Base-by-base conservation (phyloP, 2,113 vertebrate species). In the Hystrix brachyura region DNA sequence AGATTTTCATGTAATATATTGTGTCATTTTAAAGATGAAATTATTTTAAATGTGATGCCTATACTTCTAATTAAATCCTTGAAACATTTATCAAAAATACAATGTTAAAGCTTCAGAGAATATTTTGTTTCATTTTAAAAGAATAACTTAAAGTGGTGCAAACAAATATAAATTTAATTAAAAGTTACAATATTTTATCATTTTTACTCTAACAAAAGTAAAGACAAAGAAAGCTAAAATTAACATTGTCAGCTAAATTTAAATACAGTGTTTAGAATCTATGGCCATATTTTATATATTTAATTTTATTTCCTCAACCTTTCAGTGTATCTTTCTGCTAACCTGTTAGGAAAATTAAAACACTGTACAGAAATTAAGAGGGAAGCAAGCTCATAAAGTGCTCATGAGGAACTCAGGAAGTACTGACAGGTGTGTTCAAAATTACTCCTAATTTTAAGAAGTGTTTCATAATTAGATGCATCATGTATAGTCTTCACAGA, bases 1-100 rank as follows among this genome's bases (percentile, higher is more conserved):
- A 81, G n/a, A 34, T 34, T 59, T 65, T 86, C 11, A 38, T 43
- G 9, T 65, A 69, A 93, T 5, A n/a, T 21, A 92, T 4, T 79
- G 1, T 34, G 18, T 64, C 79, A 90, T 87, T 87, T 92, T n/a
- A 86, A 90, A 59, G 38, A 60, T 67, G n/a, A 79, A 46, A 34
- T 57, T 79, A 10, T 62, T 92, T 93, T 81, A 95, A 81, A 92
- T 81, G 85, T 64, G 23, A 87, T 59, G 1, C 7, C 14, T 48
- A 57, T 5, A 78, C 82, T 85, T 82, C 19, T 72, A 92, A 96
- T 95, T 1, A 90, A 55, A 71, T 69, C 64, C 7, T 38, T 80
- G 27, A 62, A 64, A 55, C 86, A 29, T 43, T 74, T n/a, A 91
- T 69, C 67, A 95, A 92, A 92, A 96, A 92, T 53, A 3, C 11